Evolutionary conservation across 2,888 invertebrate genomes (phyloP).

Genomic region (Acanthacorydalis orientalis): DNA sequence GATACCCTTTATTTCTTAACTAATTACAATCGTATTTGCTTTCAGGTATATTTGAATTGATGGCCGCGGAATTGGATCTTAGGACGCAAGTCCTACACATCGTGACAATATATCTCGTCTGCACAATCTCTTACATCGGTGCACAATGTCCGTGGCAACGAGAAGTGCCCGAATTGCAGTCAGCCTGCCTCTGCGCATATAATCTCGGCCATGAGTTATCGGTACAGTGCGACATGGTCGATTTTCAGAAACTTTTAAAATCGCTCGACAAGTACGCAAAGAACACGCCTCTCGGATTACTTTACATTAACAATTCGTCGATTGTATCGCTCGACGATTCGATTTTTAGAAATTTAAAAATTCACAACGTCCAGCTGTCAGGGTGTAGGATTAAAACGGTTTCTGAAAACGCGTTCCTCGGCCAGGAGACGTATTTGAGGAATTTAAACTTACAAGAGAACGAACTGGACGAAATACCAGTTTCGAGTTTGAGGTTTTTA

Average conservation of each 20-base stretch:
- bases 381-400: slow-evolving; percentile 61
- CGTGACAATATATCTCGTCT: slow-evolving; percentile 10
- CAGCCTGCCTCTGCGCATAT: slow-evolving; percentile 75
- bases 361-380: slow-evolving; percentile 72
- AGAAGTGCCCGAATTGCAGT: slow-evolving; percentile 55
- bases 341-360: slow-evolving; percentile 49
- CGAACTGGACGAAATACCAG: slow-evolving; percentile 60
- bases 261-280: slow-evolving; percentile 54
- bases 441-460: slow-evolving; percentile 79
- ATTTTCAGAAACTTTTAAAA: slow-evolving; percentile 55
- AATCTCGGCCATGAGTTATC: slow-evolving; percentile 72
- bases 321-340: slow-evolving; percentile 48
- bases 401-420: slow-evolving; percentile 58
- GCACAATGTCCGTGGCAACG: slow-evolving; percentile 78
- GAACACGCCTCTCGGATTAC: slow-evolving; percentile 55
- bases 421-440: slow-evolving; percentile 63
- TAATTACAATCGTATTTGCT: no score
- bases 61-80: no score
- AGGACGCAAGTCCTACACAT: slow-evolving; percentile 12
- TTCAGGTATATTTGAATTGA: no score
- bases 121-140: slow-evolving; percentile 15
- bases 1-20: no score
- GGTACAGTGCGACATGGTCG: slow-evolving; percentile 81
- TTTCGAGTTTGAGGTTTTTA: slow-evolving; percentile 48
- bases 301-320: slow-evolving; percentile 80